Percentiles rank a stretch among this genome's conserved stretches.
phyloP scores from a whole-genome alignment of 2,113 vertebrate species.

The Neogale vison region DNA sequence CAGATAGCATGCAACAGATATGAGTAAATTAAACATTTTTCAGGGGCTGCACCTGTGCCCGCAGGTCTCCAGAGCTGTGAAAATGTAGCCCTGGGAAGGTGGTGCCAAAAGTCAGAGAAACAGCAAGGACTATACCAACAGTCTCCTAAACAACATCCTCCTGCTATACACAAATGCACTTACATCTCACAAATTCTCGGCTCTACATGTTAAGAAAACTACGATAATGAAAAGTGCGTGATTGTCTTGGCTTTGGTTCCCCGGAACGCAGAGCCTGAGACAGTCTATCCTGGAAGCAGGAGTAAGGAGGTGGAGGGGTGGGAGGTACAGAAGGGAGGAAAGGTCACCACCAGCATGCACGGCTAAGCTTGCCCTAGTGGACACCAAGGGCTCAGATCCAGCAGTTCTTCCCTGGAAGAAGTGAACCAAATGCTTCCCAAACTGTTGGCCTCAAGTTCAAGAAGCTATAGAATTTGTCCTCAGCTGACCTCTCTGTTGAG shows the following conservation, averaged over 20 bases:
- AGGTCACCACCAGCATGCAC: fast-evolving
- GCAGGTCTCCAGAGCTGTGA: neutral
- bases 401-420: neutral
- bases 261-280: neutral
- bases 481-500: neutral
- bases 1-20: neutral
- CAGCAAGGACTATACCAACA: neutral
- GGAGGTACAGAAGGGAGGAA: neutral
- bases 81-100: neutral
- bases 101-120: neutral
- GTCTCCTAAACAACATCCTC: neutral
- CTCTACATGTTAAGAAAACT: neutral
- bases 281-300: neutral
- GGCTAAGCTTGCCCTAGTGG: neutral
- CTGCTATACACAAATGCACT: neutral
- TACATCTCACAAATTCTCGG: neutral
- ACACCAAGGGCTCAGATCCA: neutral
- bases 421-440: neutral
- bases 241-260: neutral
- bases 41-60: neutral
- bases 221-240: neutral
- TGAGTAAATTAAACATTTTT: neutral
- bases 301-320: neutral
- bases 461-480: neutral
- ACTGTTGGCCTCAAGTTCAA: neutral